These are phyloP conservation scores for Sakesphorus luctuosus DNA, from an alignment of 2,113 vertebrate species.

Conservation along the genomic window DNA sequence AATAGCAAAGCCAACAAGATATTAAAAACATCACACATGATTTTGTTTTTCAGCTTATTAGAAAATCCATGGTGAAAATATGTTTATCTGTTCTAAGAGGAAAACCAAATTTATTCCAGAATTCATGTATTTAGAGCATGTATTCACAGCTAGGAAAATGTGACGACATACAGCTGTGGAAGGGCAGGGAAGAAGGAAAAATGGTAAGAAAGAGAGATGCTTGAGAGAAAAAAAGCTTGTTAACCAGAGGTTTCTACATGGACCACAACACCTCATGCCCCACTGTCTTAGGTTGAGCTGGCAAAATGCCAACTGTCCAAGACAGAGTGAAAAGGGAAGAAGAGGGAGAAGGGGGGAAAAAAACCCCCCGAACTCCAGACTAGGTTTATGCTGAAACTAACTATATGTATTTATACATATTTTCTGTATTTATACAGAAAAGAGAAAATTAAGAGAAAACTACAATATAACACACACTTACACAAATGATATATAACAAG, in stretches of 20 bases:
- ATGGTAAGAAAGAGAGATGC: neutral
- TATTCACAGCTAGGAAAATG: neutral
- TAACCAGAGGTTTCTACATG: constrained; percentile 40
- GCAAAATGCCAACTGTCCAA: no score
- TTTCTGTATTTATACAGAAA: no score
- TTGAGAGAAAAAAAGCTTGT: constrained; percentile 60
- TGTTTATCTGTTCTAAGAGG: constrained; percentile 54
- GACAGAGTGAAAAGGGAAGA: no score
- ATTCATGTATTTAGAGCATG: constrained; percentile 22
- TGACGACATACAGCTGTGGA: neutral
- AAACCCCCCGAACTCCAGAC: no score
- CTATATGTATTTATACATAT: no score
- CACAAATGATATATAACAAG: no score
- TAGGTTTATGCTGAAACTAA: no score
- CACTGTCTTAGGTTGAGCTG: no score
- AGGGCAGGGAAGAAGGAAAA: neutral
- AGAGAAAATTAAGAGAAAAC: no score
- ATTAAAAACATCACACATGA: constrained; percentile 49
- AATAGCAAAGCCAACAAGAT: constrained; percentile 19
- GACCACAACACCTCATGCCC: constrained; percentile 44
- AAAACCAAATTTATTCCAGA: constrained; percentile 24
- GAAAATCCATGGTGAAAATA: constrained; percentile 47
- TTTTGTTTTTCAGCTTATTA: constrained; percentile 52
- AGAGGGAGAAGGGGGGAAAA: no score
- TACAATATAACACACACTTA: no score